Percentiles rank a stretch among this genome's conserved stretches.
Evolutionary conservation across 2,888 invertebrate species (phyloP).

Genomic region (Caradrina clavipalpis): DNA sequence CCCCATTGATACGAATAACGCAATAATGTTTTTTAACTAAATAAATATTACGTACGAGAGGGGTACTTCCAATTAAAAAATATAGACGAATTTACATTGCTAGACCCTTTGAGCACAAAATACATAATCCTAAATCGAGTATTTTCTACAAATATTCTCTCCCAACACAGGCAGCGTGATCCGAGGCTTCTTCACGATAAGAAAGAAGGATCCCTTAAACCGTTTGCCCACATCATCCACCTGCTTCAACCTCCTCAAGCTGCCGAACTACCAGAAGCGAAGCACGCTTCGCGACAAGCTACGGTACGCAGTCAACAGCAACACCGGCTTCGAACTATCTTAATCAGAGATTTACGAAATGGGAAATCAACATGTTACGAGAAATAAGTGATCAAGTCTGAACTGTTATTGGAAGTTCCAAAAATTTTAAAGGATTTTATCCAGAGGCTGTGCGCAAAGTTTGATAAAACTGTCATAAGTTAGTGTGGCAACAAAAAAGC

Average conservation of each 20-base stretch:
- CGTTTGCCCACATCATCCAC: constrained; percentile 99
- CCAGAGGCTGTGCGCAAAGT: neutral
- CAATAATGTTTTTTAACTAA: too few species aligned
- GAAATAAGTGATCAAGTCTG: constrained; percentile 21
- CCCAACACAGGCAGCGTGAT: constrained; percentile 95
- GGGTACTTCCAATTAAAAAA: too few species aligned
- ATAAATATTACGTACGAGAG: too few species aligned
- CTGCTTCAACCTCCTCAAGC: constrained; percentile 99
- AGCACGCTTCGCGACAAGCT: constrained; percentile 98
- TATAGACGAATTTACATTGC: too few species aligned
- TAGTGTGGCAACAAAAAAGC: neutral
- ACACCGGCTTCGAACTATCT: constrained; percentile 99
- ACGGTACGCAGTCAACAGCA: constrained; percentile 98
- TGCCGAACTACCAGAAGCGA: constrained; percentile 99
- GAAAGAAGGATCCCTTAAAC: constrained; percentile 98
- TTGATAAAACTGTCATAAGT: neutral
- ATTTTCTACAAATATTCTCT: neutral
- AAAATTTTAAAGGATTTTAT: constrained; percentile 13
- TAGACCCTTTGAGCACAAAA: too few species aligned
- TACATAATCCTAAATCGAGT: neutral
- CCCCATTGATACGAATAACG: too few species aligned
- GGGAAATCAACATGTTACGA: constrained; percentile 8
- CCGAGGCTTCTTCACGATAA: constrained; percentile 99
- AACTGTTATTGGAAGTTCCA: constrained; percentile 5
- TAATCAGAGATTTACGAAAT: constrained; percentile 80